phyloP scores from a whole-genome alignment of 2,888 invertebrate genomes.

The Lithophane socia region DNA sequence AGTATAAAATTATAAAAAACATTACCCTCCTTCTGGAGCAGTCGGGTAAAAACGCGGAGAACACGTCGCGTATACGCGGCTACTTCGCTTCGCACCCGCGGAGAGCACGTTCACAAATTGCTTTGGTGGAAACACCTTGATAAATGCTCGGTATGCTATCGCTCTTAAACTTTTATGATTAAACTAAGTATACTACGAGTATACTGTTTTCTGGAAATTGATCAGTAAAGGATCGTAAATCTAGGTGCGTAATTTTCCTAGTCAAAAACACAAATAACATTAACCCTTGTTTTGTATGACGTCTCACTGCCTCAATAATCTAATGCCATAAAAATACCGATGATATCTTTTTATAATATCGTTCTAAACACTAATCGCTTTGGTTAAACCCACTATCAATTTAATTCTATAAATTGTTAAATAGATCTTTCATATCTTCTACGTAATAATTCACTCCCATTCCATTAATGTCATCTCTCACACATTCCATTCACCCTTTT shows the following conservation, averaged over 20 bases:
- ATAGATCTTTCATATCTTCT: too few relatives aligned
- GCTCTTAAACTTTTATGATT: not conserved
- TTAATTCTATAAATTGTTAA: not conserved
- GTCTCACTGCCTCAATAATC: slow-evolving; percentile 2
- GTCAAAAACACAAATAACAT: not conserved
- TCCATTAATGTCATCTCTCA: not conserved
- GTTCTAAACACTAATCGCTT: slow-evolving; percentile 10
- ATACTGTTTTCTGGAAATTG: not conserved
- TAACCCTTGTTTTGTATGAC: not conserved
- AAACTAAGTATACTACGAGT: too few relatives aligned
- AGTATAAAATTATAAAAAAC: too few relatives aligned
- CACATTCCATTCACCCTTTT: not conserved
- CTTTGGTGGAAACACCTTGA: too few relatives aligned
- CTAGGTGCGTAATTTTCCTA: slow-evolving; percentile 9
- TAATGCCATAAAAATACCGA: slow-evolving; percentile 15
- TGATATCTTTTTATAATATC: not conserved
- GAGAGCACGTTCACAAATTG: too few relatives aligned
- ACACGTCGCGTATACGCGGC: too few relatives aligned
- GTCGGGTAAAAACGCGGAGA: too few relatives aligned
- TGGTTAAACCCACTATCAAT: not conserved
- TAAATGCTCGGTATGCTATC: too few relatives aligned
- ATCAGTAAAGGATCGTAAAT: slow-evolving; percentile 10
- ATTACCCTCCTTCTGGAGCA: too few relatives aligned
- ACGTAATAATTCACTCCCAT: not conserved
- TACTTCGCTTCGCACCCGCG: too few relatives aligned